Percentiles rank a stretch among this genome's conserved stretches.
Conservation (phyloP, 1,140 invertebrate genomes). For the Bathynomus jamesi region DNA sequence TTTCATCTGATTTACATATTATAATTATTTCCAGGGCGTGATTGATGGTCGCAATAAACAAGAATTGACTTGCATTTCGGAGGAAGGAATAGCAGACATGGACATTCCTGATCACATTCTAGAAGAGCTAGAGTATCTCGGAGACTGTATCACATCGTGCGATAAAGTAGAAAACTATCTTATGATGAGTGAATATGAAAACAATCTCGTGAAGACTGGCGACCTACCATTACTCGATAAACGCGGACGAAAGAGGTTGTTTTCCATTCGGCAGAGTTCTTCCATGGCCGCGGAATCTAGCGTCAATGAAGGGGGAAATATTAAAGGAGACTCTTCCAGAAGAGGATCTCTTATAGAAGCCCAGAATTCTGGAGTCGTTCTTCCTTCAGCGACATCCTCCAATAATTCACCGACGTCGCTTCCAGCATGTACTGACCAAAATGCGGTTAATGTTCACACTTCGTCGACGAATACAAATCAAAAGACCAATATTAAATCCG, state of each 20-base stretch:
- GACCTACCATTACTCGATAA: not conserved
- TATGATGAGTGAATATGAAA: slow-evolving; percentile 78
- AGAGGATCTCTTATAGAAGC: not conserved
- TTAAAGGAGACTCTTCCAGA: not conserved
- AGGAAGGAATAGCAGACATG: slow-evolving; percentile 75
- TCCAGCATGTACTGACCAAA: no score
- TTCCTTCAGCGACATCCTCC: no score
- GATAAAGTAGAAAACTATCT: slow-evolving; percentile 81
- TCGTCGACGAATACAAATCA: no score
- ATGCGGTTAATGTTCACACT: no score
- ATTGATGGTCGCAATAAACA: slow-evolving; percentile 42
- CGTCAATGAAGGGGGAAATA: not conserved
- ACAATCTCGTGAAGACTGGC: slow-evolving; percentile 52
- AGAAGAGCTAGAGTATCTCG: slow-evolving; percentile 63
- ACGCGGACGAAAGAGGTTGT: not conserved
- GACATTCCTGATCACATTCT: slow-evolving; percentile 71
- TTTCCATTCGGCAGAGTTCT: not conserved
- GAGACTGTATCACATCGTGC: slow-evolving; percentile 75
- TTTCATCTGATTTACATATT: not conserved
- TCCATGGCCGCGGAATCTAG: not conserved
- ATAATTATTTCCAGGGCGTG: not conserved
- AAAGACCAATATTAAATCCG: not conserved
- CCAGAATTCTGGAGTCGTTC: not conserved
- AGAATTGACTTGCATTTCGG: slow-evolving; percentile 76
- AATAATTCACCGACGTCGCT: no score